Percentiles rank a stretch among this genome's conserved stretches.
Evolutionary conservation across 2,113 vertebrate genomes (phyloP).

Genomic region (Chloropsis hardwickii): DNA sequence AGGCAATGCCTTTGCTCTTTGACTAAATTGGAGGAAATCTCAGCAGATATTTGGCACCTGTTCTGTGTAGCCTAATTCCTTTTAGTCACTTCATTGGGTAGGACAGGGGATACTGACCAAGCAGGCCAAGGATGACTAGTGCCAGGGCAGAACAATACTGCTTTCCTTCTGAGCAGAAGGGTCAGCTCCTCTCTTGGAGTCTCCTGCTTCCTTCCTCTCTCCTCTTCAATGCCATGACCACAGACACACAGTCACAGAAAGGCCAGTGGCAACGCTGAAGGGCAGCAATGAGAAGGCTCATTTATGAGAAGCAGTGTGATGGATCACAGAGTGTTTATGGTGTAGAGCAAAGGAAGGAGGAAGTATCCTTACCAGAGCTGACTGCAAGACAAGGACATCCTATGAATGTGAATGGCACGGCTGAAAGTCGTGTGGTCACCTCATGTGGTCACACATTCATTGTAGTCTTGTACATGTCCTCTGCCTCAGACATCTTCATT

Average conservation of each 20-base stretch:
- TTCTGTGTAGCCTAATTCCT: background rate
- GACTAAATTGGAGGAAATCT: background rate
- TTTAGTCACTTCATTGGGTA: too few species aligned
- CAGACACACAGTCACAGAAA: background rate
- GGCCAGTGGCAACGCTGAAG: background rate
- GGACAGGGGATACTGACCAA: background rate
- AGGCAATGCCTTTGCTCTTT: background rate
- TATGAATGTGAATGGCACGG: fast-evolving
- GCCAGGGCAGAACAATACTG: background rate
- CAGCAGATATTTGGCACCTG: background rate
- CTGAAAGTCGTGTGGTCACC: background rate
- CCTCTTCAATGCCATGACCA: background rate
- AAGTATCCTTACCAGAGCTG: background rate
- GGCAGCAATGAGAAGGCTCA: background rate
- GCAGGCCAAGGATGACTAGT: fast-evolving
- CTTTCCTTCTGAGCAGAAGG: background rate
- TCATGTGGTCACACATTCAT: background rate
- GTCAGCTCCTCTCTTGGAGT: background rate
- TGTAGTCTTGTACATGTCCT: background rate
- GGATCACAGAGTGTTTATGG: background rate
- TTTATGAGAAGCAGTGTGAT: background rate
- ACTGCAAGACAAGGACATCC: background rate
- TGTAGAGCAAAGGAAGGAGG: background rate
- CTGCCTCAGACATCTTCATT: background rate
- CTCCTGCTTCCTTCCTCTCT: background rate